Evolutionary conservation across 2,113 vertebrate genomes (phyloP).

Genomic region (Sula dactylatra): DNA sequence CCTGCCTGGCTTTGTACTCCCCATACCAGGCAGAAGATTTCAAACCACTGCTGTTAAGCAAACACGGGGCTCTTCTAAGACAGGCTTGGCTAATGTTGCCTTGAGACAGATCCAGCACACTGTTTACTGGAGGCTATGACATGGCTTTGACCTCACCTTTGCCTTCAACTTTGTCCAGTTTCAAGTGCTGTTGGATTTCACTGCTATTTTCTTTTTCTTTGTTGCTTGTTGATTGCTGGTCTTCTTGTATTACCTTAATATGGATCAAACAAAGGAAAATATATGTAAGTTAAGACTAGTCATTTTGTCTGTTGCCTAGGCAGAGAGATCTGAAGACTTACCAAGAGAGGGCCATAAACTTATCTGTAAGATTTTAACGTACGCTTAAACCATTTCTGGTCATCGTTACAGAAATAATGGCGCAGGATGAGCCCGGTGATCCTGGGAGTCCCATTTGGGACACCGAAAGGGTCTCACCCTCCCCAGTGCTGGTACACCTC

Average conservation of each 20-base stretch:
- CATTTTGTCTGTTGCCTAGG: neutral
- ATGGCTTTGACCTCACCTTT: slow-evolving; percentile 2
- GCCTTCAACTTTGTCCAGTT: neutral
- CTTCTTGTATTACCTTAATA: neutral
- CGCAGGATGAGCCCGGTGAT: neutral
- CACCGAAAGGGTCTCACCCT: neutral
- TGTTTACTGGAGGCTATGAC: neutral
- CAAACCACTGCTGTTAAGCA: neutral
- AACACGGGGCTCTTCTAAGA: neutral
- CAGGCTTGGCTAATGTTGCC: neutral
- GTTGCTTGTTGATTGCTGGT: neutral
- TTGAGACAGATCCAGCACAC: neutral
- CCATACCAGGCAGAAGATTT: neutral
- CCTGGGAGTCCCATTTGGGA: neutral
- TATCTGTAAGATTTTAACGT: neutral
- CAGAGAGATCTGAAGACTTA: neutral
- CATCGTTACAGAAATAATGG: neutral
- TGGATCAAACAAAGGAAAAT: neutral
- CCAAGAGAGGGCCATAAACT: neutral
- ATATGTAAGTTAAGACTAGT: neutral
- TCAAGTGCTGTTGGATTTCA: neutral
- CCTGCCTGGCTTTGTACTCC: neutral
- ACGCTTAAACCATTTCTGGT: neutral
- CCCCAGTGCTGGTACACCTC: neutral
- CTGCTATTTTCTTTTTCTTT: neutral